A percentile compares a stretch with the other conserved stretches of the same genome.
Evolutionary conservation across 2,113 vertebrate species (phyloP).

Genomic region (Equus quagga): DNA sequence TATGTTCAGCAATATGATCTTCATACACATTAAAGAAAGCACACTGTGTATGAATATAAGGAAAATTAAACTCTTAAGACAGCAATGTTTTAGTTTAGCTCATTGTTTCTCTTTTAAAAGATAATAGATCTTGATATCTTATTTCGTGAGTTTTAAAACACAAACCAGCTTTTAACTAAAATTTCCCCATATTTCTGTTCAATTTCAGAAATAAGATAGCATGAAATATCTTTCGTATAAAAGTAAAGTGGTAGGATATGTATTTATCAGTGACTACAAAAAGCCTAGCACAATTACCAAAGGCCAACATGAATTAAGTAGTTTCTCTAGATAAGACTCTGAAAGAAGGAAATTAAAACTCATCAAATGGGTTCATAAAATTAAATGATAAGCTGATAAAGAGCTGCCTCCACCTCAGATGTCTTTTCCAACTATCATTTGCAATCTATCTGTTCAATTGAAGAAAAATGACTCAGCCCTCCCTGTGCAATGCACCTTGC

Average conservation of each 20-base stretch:
- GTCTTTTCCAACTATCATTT: constrained; percentile 17
- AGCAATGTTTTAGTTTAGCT: not conserved
- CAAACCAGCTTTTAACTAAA: constrained; percentile 63
- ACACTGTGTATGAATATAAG: not conserved
- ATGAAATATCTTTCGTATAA: constrained; percentile 38
- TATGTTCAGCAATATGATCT: not conserved
- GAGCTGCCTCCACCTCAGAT: not conserved
- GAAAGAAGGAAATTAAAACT: constrained; percentile 52
- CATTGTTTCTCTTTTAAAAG: constrained; percentile 64
- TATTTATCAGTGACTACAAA: constrained; percentile 20
- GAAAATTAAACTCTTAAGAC: not conserved
- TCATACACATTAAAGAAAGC: not conserved
- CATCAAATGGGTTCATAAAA: constrained; percentile 42
- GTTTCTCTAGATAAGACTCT: constrained; percentile 15
- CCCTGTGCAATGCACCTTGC: not conserved
- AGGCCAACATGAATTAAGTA: constrained; percentile 5
- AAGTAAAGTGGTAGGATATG: not conserved
- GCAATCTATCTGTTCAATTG: constrained; percentile 23
- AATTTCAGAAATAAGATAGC: constrained; percentile 72
- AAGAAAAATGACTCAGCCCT: not conserved
- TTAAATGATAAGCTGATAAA: constrained; percentile 59
- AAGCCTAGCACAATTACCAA: not conserved
- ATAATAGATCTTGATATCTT: not conserved
- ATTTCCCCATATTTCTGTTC: constrained; percentile 73
- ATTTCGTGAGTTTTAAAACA: constrained; percentile 22